Percentiles rank a stretch among this genome's conserved stretches.
phyloP scores from a whole-genome alignment of 2,113 vertebrate species.

The Chionodraco myersi region DNA sequence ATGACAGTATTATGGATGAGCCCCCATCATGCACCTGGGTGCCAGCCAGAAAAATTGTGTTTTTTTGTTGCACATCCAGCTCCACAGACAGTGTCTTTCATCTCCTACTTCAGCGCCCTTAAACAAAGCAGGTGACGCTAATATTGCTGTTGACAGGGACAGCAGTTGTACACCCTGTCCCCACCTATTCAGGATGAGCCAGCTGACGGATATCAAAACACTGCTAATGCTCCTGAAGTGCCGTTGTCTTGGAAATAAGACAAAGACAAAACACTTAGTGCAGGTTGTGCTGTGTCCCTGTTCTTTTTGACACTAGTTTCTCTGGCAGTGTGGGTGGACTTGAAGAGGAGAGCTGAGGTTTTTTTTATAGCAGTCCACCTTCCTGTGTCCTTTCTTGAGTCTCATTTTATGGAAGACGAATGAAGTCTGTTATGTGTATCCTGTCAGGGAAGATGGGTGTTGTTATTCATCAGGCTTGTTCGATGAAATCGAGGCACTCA shows the following conservation, averaged over 20 bases:
- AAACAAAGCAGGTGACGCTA: conserved; percentile 57
- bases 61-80: conserved; percentile 27
- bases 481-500: conserved; percentile 30
- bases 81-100: conserved; percentile 2
- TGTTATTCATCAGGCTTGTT: conserved; percentile 21
- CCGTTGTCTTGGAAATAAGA: conserved; percentile 59
- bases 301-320: conserved; percentile 32
- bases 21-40: conserved; percentile 45
- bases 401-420: conserved; percentile 33
- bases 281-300: not conserved
- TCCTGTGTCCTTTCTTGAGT: conserved; percentile 29
- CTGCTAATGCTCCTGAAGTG: conserved; percentile 53
- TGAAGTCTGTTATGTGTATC: conserved; percentile 24
- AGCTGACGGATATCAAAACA: conserved; percentile 58
- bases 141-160: conserved; percentile 60
- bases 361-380: conserved; percentile 49
- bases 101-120: conserved; percentile 35
- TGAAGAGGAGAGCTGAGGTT: conserved; percentile 14
- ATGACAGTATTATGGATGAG: conserved; percentile 45
- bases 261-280: conserved; percentile 34
- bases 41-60: conserved; percentile 34
- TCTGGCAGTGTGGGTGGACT: conserved; percentile 40
- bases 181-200: conserved; percentile 55
- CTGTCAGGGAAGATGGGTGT: conserved; percentile 1
- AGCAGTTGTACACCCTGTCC: conserved; percentile 65